Base-by-base conservation (phyloP, 2,888 invertebrate species). In the Pristionchus entomophagus region DNA sequence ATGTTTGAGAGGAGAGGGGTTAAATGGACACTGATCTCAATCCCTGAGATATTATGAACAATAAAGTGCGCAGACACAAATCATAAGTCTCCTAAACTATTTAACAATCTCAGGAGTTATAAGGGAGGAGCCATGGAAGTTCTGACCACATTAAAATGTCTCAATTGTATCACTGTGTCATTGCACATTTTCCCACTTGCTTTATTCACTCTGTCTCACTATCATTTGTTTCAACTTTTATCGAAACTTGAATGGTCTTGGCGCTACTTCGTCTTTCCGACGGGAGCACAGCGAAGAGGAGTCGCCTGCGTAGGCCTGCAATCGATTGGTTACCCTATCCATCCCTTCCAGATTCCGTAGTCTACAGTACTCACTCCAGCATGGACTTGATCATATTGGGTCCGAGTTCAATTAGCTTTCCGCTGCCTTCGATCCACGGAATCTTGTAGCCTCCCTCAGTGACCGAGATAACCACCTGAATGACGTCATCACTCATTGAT, bases 401-500 rank as follows among this genome's bases (percentile, higher is more conserved):
- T 22, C 69, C 69, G 38, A 69, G 38, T 38, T 69, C 69, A 22
- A 69, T 69, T 22, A 69, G 4, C 17, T 69, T 69, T 19, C 69
- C 69, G 38, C 38, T 69, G 17, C 69, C 69, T 22, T 69, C 69
- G 10, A 69, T 32, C 69, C 69, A 69, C 38, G 69, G 69, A 38
- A 69, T 69, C 69, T 69, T 69, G 69, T 69, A 69, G 22, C 69
- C 69, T 0, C 69, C 69, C 69, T 69, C 69, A 38, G 69, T 69
- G 19, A 69, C 38, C 22, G 69, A 69, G 14, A 69, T 35, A 41
- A 69, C 38, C 12, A 38, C 38, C 69, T 69, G 38, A 62, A 62
- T 29, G 10, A n/a, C 2, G 14, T 62, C 8, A 5, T 62, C 26
- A 12, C 4, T 32, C 12, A 26, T 62, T 32, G 59, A 51, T 51